Evolutionary conservation across 2,888 invertebrate species (phyloP), one percentile per base, ranked within the genome.

Genomic region (Agrilus biguttatus): DNA sequence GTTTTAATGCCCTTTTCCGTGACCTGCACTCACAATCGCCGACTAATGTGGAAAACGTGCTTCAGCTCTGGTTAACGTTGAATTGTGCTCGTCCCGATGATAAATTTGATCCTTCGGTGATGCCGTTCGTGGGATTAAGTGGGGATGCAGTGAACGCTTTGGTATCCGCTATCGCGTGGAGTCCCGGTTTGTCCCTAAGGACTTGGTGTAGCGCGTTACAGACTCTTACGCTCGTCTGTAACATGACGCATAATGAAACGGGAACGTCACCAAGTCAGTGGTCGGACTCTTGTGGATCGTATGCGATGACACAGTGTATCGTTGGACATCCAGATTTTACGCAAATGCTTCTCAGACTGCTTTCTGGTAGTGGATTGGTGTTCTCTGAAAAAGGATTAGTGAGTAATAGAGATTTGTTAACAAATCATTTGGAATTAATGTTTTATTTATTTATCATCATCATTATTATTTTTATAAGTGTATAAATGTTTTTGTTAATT

Each of bases 1-100:
- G 82, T 49, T 84, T 83, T 53, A 77, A 81, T 55, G 71, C 72
- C 49, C 70, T 84, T 53, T 80, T 83, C 57, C 71, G 74, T n/a
- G 75, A 79, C 51, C 63, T 80, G 39, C 76, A 78, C 53, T 57
- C 73, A 74, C 76, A 78, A 62, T 77, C 80, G 40, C 78, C 83
- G 59, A 75, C 80, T 14, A 82, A 83, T 60, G 73, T 91, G 60
- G 91, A 91, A 66, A 78, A 86, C 58, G 80, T 88, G 39, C 69
- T 91, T 33, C 84, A 88, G 51, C 70, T 91, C 51, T 92, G 91
- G 88, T 70, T 92, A 48, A 89, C 87, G 3, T 69, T 91, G 47
- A 89, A 88, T 75, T 73, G 56, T 44, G 49, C 46, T 44, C 54
- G 55, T n/a, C 54, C 53, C 37, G 69, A 66, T 36, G 62, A 69